These are phyloP conservation scores for Sylvicapra grimmia DNA, from an alignment of 2,113 vertebrate genomes.

Conservation along the genomic window DNA sequence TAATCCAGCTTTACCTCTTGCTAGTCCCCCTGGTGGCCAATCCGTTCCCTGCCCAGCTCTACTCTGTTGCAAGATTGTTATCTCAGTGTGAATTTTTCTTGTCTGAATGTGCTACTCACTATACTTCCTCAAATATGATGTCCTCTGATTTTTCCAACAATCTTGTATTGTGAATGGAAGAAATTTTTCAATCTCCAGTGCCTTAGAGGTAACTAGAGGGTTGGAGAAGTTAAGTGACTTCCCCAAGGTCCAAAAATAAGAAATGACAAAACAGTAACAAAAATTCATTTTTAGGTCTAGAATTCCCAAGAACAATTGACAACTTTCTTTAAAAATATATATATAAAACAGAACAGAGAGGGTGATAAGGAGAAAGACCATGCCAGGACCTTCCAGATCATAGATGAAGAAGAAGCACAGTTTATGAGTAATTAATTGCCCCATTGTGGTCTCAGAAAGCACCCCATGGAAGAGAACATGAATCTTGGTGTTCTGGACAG, in stretches of 20 bases:
- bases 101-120: neutral
- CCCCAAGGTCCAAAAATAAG: neutral
- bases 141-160: neutral
- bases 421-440: conserved; percentile 90
- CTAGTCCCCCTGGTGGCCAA: neutral
- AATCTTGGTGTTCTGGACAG: conserved; percentile 93
- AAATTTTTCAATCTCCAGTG: neutral
- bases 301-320: neutral
- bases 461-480: conserved; percentile 91
- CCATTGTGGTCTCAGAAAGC: conserved; percentile 93
- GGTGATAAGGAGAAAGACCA: neutral
- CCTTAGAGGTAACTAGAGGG: neutral
- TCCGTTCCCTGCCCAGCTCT: accelerated
- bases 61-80: accelerated
- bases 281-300: neutral
- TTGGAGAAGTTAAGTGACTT: neutral
- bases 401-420: conserved; percentile 97
- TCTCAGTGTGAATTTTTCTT: neutral
- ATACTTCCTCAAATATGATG: neutral
- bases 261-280: neutral
- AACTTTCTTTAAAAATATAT: neutral
- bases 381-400: conserved; percentile 80
- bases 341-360: neutral
- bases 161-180: neutral
- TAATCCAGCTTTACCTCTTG: neutral